A percentile compares a stretch with the other conserved stretches of the same genome.
Conservation (phyloP, 2,888 invertebrate species). For the Camptogramma bilineatum region DNA sequence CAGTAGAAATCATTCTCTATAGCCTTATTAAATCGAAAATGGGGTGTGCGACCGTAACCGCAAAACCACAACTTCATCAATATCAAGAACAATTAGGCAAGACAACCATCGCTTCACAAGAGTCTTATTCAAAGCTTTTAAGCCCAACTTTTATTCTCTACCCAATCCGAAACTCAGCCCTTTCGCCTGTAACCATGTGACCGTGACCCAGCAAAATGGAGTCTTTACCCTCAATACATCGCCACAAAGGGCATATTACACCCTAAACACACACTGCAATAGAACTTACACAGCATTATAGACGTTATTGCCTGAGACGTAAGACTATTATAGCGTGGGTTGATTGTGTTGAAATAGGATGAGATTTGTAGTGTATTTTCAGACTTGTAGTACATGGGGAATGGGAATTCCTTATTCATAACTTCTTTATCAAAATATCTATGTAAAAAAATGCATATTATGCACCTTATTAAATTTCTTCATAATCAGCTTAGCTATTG, state of each 20-base stretch:
- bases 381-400: background rate
- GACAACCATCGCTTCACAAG: background rate
- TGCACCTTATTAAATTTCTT: background rate
- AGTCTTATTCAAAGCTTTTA: background rate
- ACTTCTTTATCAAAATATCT: background rate
- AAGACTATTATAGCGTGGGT: slow-evolving; percentile 21
- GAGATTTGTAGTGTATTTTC: slow-evolving; percentile 9
- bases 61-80: background rate
- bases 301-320: slow-evolving; percentile 17
- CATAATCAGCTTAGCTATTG: background rate
- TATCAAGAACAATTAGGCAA: background rate
- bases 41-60: too few species aligned
- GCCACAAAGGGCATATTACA: slow-evolving; percentile 54
- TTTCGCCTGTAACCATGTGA: slow-evolving; percentile 35
- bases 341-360: slow-evolving; percentile 20
- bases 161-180: slow-evolving; percentile 10
- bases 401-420: background rate
- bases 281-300: slow-evolving; percentile 28
- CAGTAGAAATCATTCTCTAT: too few species aligned
- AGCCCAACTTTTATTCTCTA: background rate
- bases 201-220: slow-evolving; percentile 47
- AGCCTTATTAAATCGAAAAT: too few species aligned
- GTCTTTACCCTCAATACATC: slow-evolving; percentile 42
- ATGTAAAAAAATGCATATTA: background rate
- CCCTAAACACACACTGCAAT: slow-evolving; percentile 43